A percentile compares a stretch with the other conserved stretches of the same genome.
phyloP scores from a whole-genome alignment of 2,797 vertebrate species.

The Huso huso region DNA sequence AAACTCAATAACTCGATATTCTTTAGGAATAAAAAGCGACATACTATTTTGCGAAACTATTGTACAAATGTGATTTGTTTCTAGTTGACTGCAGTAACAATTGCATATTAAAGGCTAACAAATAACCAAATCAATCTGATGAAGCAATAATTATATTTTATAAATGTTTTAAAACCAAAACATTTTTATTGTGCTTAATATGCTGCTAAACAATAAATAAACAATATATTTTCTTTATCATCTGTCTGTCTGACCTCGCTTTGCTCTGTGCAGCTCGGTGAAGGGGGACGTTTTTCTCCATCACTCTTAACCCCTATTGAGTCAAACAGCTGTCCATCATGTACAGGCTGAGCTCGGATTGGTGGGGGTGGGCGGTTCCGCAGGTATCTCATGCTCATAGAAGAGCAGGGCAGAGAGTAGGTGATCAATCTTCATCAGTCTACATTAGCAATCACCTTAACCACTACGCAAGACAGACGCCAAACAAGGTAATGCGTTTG shows the following conservation, averaged over 20 bases:
- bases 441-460: slow-evolving; percentile 81
- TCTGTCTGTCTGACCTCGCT: slow-evolving; percentile 17
- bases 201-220: too few species aligned
- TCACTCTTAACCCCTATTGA: slow-evolving; percentile 49
- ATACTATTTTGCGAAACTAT: slow-evolving; percentile 1
- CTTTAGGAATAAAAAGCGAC: too few species aligned
- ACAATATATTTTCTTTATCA: slow-evolving; percentile 35
- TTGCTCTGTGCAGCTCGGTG: slow-evolving; percentile 29
- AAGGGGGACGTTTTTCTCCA: slow-evolving; percentile 21
- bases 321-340: slow-evolving; percentile 62
- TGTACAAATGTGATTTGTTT: slow-evolving; percentile 7
- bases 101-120: too few species aligned
- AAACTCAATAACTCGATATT: too few species aligned
- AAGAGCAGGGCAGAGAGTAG: slow-evolving; percentile 83
- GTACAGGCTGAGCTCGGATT: slow-evolving; percentile 51
- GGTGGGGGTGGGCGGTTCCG: slow-evolving; percentile 66
- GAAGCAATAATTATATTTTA: too few species aligned
- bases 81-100: too few species aligned
- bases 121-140: too few species aligned
- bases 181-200: neutral
- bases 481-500: slow-evolving; percentile 68
- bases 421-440: slow-evolving; percentile 92
- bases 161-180: slow-evolving; percentile 7
- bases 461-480: slow-evolving; percentile 60
- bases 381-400: slow-evolving; percentile 85